A percentile compares a stretch with the other conserved stretches of the same genome.
phyloP scores from a whole-genome alignment of 2,888 invertebrate genomes.

The Epirrita christyi region DNA sequence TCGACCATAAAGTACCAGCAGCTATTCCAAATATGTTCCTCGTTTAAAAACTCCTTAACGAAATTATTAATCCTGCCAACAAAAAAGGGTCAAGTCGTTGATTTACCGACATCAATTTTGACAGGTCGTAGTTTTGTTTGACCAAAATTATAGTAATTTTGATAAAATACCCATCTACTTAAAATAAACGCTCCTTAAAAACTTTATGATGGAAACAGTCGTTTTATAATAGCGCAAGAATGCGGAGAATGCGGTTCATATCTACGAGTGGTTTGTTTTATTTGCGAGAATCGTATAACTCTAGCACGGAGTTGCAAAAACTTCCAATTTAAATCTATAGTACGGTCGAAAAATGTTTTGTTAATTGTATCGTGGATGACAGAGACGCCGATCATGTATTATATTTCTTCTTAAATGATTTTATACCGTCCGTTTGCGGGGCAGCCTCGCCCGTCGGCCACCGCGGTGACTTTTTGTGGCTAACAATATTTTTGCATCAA shows the following conservation, averaged over 20 bases:
- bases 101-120: conserved; percentile 82
- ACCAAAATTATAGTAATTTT: conserved; percentile 83
- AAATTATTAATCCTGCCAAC: conserved; percentile 74
- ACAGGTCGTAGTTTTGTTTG: conserved; percentile 82
- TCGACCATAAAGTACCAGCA: conserved; percentile 73
- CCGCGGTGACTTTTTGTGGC: conserved; percentile 59
- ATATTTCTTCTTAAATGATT: conserved; percentile 53
- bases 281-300: conserved; percentile 47
- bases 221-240: conserved; percentile 66
- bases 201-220: conserved; percentile 57
- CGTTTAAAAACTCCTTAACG: conserved; percentile 82
- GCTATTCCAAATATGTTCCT: conserved; percentile 76
- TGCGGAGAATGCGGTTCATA: conserved; percentile 62
- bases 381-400: conserved; percentile 36
- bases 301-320: conserved; percentile 31
- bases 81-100: conserved; percentile 78
- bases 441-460: conserved; percentile 36
- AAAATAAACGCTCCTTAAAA: conserved; percentile 71
- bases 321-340: conserved; percentile 30
- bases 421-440: conserved; percentile 46
- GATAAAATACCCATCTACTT: conserved; percentile 80
- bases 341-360: conserved; percentile 41
- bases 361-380: conserved; percentile 46
- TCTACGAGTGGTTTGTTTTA: conserved; percentile 44
- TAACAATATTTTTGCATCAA: conserved; percentile 77